Percentiles rank a stretch among this genome's conserved stretches.
These are phyloP conservation scores for Macaca fascicularis DNA, from an alignment of 2,113 vertebrate species.

Conservation along the genomic window T2T-MFA8v1.1 NC_088392.1:72885001-72885500, in stretches of 20 bases:
- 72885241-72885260: background rate
- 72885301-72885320: background rate
- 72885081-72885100: background rate
- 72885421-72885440: background rate
- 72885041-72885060: background rate
- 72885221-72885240: background rate
- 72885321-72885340: background rate
- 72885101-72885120: background rate
- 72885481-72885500: no score
- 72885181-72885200: background rate
- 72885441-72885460: background rate
- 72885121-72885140: background rate
- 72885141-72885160: background rate
- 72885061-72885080: background rate
- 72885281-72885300: background rate
- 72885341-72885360: background rate
- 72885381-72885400: background rate
- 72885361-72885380: background rate
- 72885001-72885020: background rate
- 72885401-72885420: background rate
- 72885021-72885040: background rate
- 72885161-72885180: background rate
- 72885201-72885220: background rate
- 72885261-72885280: background rate
- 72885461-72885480: background rate